Evolutionary conservation across 2,113 vertebrate species (phyloP).

Genomic region (Rhinogobius similis): DNA sequence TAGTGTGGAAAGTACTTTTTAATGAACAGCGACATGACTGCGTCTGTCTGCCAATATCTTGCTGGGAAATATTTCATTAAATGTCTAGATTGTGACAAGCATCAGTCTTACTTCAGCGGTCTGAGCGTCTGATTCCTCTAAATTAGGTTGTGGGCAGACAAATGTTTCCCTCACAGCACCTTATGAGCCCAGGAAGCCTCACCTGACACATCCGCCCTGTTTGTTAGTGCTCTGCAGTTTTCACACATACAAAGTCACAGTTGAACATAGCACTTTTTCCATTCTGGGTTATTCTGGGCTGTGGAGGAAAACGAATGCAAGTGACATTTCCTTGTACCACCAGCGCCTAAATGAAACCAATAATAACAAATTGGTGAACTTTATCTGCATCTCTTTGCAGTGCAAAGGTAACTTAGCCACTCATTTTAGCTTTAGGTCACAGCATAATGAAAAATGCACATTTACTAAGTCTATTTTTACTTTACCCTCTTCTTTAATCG

Average conservation of each 20-base stretch:
- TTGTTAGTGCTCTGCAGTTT: not conserved
- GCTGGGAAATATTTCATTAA: slow-evolving; percentile 12
- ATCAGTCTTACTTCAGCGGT: not conserved
- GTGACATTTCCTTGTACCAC: not conserved
- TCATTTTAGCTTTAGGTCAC: no score
- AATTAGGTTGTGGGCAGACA: not conserved
- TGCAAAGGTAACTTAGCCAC: no score
- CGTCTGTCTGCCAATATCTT: not conserved
- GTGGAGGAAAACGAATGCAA: not conserved
- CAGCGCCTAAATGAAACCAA: no score
- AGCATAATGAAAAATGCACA: no score
- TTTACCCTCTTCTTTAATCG: no score
- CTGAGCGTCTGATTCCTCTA: not conserved
- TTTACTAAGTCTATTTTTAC: no score
- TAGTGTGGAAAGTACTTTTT: slow-evolving; percentile 11
- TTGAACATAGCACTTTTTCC: not conserved
- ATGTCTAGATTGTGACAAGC: slow-evolving; percentile 13
- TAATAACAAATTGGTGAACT: no score
- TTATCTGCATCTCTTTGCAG: not conserved
- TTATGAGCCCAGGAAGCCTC: not conserved
- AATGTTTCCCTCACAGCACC: not conserved
- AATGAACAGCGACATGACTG: slow-evolving; percentile 3
- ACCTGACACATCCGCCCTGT: not conserved
- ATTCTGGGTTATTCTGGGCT: not conserved
- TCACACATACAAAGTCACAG: slow-evolving; percentile 3